These are phyloP conservation scores for Leucophenga varia DNA, from an alignment of 1,140 invertebrate genomes.

Conservation along the genomic window DNA sequence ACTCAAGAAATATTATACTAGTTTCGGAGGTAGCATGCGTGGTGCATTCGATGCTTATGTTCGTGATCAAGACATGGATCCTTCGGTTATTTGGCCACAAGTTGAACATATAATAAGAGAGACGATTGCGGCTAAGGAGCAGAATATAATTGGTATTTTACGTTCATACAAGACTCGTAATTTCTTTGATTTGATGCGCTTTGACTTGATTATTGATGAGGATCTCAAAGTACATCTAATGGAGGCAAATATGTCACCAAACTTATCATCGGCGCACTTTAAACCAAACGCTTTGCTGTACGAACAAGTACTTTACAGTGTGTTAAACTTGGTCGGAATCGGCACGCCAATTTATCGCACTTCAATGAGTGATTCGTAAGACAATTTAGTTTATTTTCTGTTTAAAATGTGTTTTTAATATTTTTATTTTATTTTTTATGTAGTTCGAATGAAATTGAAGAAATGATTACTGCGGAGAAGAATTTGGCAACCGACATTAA, in stretches of 20 bases:
- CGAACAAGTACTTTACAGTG: constrained; percentile 88
- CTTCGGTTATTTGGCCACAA: constrained; percentile 76
- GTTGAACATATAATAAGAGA: constrained; percentile 76
- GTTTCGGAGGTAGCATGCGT: constrained; percentile 82
- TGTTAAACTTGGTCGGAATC: constrained; percentile 81
- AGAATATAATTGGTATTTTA: constrained; percentile 64
- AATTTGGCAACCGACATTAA: constrained; percentile 78
- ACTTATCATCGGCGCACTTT: constrained; percentile 92
- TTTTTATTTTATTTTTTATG: constrained; percentile 32
- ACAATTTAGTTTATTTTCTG: not conserved
- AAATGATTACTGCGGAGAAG: constrained; percentile 75
- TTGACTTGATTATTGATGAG: constrained; percentile 91
- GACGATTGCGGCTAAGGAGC: constrained; percentile 76
- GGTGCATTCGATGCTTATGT: constrained; percentile 84
- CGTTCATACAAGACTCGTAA: constrained; percentile 64
- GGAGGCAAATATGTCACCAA: constrained; percentile 98
- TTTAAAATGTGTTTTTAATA: not conserved
- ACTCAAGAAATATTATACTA: constrained; percentile 73
- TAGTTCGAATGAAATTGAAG: constrained; percentile 58
- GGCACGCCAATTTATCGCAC: constrained; percentile 22
- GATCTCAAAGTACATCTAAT: constrained; percentile 84
- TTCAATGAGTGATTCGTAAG: not conserved
- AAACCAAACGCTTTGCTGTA: constrained; percentile 85
- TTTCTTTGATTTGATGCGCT: constrained; percentile 93
- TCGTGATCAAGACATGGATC: constrained; percentile 67